These are phyloP conservation scores for Corythornis madagascariensis DNA, from an alignment of 2,113 vertebrate species.

Conservation along the genomic window DNA sequence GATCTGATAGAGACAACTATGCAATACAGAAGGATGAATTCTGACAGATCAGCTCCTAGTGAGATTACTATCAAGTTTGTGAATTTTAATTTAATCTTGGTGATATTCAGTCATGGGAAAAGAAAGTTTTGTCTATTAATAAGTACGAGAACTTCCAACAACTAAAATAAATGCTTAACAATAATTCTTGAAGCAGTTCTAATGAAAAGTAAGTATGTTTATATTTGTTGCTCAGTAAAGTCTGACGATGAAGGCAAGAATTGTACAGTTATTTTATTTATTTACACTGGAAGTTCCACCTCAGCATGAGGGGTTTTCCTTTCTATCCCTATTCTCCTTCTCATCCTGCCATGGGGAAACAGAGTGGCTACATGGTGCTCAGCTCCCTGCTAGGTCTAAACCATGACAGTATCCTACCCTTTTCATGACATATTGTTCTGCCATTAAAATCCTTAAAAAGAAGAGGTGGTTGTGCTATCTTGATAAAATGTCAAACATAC, in stretches of 20 bases:
- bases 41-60: neutral
- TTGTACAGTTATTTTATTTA: neutral
- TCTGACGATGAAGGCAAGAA: neutral
- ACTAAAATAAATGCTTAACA: neutral
- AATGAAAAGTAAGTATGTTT: neutral
- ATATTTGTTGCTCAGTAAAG: neutral
- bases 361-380: neutral
- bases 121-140: neutral
- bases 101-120: neutral
- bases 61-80: neutral
- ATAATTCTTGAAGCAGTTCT: neutral
- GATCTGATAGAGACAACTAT: neutral
- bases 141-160: neutral
- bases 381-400: neutral
- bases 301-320: neutral
- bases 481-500: neutral
- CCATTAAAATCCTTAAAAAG: neutral
- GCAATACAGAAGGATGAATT: neutral
- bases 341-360: too few relatives aligned
- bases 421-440: neutral
- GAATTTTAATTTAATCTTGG: neutral
- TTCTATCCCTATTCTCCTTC: neutral
- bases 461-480: neutral
- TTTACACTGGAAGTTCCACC: too few relatives aligned
- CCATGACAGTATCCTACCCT: neutral